Percentiles rank a stretch among this genome's conserved stretches.
Conservation (phyloP, 2,113 vertebrate species). For the Pithys albifrons region DNA sequence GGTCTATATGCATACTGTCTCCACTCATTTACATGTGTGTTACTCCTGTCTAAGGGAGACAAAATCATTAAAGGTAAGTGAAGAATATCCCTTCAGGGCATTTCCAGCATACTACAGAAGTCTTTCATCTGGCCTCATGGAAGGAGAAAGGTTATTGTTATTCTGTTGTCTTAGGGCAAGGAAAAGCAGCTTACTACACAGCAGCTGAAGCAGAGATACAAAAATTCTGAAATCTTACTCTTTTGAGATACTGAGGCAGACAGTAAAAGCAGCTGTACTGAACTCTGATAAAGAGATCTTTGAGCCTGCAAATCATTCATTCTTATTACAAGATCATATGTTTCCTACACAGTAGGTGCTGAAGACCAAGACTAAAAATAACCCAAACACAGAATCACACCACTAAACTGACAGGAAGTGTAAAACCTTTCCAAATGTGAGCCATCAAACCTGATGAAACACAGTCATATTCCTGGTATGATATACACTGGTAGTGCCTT, state of each 20-base stretch:
- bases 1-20: background rate
- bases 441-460: background rate
- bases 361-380: conserved; percentile 48
- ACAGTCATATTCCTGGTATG: background rate
- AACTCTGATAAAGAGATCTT: background rate
- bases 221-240: background rate
- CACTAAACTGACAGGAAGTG: conserved; percentile 46
- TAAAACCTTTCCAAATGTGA: conserved; percentile 41
- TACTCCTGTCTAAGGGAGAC: background rate
- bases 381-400: conserved; percentile 4
- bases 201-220: background rate
- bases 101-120: background rate
- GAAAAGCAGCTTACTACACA: background rate
- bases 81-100: background rate
- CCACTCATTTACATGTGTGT: background rate
- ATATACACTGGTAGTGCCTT: background rate
- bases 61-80: background rate
- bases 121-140: background rate
- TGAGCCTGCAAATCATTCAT: background rate
- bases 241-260: background rate
- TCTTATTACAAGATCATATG: background rate
- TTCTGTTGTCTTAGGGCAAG: background rate
- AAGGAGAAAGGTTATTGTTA: background rate
- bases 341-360: background rate
- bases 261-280: background rate